These are phyloP conservation scores for Jaculus jaculus DNA, from an alignment of 2,113 vertebrate species.

Conservation along the genomic window DNA sequence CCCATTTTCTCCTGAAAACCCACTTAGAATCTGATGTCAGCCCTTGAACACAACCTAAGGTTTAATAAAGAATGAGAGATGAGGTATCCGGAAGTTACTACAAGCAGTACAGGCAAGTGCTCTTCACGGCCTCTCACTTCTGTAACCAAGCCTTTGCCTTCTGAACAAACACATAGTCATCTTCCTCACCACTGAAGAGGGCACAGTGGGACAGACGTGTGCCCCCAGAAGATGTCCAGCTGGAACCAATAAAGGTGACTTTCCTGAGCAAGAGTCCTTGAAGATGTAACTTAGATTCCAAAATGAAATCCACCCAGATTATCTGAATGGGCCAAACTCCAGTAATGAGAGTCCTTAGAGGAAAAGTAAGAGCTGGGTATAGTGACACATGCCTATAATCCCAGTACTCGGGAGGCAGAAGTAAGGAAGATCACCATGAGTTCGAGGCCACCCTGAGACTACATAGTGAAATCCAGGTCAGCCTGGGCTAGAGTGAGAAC, in stretches of 20 bases:
- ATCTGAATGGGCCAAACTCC: background rate
- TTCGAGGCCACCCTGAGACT: too few relatives aligned
- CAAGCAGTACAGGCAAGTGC: background rate
- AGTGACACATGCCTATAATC: too few relatives aligned
- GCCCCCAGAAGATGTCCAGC: background rate
- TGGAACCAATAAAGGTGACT: background rate
- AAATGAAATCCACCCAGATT: background rate
- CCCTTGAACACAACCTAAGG: background rate
- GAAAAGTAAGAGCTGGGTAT: background rate
- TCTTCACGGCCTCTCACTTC: background rate
- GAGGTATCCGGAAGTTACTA: background rate
- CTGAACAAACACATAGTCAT: background rate
- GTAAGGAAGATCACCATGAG: too few relatives aligned
- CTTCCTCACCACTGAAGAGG: background rate
- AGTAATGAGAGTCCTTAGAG: background rate
- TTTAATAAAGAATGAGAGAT: background rate
- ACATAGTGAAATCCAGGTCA: too few relatives aligned
- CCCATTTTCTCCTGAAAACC: background rate
- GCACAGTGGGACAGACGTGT: background rate
- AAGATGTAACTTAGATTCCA: background rate
- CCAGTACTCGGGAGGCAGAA: too few relatives aligned
- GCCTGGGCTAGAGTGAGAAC: too few relatives aligned
- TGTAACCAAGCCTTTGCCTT: background rate
- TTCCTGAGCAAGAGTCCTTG: background rate
- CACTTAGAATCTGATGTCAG: background rate